A percentile compares a stretch with the other conserved stretches of the same genome.
Conservation (phyloP, 2,797 vertebrate species). For the Urocyon cinereoargenteus region DNA sequence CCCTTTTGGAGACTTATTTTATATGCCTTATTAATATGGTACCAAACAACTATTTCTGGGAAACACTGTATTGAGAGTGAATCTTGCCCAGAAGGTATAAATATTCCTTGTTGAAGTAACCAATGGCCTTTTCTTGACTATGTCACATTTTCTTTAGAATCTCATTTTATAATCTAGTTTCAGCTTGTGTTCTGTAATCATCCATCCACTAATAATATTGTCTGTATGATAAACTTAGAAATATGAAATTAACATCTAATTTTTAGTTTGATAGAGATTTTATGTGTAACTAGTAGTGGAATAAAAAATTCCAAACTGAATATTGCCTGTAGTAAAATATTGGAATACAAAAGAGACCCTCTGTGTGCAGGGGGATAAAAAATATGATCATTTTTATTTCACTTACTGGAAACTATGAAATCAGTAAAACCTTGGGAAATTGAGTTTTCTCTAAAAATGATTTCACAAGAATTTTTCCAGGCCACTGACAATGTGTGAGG, state of each 20-base stretch:
- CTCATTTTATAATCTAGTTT: background rate
- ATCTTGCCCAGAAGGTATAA: background rate
- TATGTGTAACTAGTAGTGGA: background rate
- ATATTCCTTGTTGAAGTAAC: background rate
- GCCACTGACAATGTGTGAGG: background rate
- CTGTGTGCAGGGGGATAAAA: background rate
- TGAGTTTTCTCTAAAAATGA: slow-evolving; percentile 14
- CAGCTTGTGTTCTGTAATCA: background rate
- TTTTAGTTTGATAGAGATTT: background rate
- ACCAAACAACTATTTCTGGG: background rate
- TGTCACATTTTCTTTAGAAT: background rate
- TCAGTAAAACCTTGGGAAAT: background rate
- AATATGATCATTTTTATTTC: background rate
- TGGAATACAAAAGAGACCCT: background rate
- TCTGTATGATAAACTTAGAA: background rate
- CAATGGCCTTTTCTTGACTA: background rate
- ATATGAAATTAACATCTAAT: background rate
- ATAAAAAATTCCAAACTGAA: background rate
- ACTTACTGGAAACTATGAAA: background rate
- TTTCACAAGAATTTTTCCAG: background rate
- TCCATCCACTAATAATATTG: background rate
- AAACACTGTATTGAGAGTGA: background rate
- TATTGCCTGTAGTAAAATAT: background rate
- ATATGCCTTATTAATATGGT: background rate
- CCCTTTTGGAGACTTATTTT: background rate